Evolutionary conservation across 1,140 invertebrate species (phyloP), one percentile per base, ranked within the genome.

Genomic region (Galleria mellonella): DNA sequence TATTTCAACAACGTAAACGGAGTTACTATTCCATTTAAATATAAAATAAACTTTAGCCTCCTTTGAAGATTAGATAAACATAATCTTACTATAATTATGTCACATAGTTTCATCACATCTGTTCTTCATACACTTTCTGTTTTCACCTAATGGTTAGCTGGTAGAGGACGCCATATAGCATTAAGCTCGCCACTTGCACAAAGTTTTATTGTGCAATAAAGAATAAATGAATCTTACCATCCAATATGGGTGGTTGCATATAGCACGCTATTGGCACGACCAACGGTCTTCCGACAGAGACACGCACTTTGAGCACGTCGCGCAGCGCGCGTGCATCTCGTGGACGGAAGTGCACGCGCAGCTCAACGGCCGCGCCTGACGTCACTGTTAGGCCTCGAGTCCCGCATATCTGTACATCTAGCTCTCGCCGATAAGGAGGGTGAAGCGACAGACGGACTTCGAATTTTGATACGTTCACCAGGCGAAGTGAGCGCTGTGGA

Each of bases 201-300:
- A n/a, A n/a, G n/a, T n/a, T n/a, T n/a, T n/a, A n/a, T n/a, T n/a
- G n/a, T n/a, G n/a, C n/a, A n/a, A n/a, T n/a, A n/a, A n/a, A n/a
- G n/a, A n/a, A n/a, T n/a, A n/a, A n/a, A n/a, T n/a, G n/a, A n/a
- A n/a, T 56, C 56, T 57, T 15, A 76, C 76, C 61, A 29, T 75
- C 41, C 6, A 81, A 36, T 3, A 67, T n/a, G 0, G 76, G 73
- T 6, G 72, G 73, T 32, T 72, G 42, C 59, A 75, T 73, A 31
- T 65, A 77, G 38, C 72, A 75, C 1, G 42, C 27, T 4, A 77
- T 65, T 2, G 69, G 71, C 13, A 76, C 42, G 2, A 9, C 10
- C 27, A 72, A 8, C 1, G 35, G 5, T 12, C 38, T 44, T 1
- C 72, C 76, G 0, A 27, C 11, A 0, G 72, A 68, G 5, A 65